These are phyloP conservation scores for Setipinna tenuifilis DNA, from an alignment of 2,797 vertebrate species.

Conservation along the genomic window DNA sequence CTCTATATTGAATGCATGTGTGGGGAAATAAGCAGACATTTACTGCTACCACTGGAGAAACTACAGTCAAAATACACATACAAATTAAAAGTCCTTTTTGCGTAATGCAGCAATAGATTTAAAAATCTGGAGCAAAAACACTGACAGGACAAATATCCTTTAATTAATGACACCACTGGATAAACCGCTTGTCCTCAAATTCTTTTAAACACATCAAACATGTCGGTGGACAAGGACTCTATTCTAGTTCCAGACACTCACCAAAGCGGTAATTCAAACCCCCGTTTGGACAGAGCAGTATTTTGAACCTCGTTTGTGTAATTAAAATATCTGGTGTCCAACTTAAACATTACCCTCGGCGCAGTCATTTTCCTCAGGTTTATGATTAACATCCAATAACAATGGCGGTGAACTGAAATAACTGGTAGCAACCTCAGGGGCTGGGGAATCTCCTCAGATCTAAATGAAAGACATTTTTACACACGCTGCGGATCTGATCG, in stretches of 20 bases:
- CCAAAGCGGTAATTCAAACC: constrained; percentile 24
- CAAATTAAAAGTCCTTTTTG: constrained; percentile 22
- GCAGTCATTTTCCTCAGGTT: constrained; percentile 32
- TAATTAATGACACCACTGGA: constrained; percentile 44
- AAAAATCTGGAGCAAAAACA: constrained; percentile 30
- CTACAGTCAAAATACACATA: background rate
- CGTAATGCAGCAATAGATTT: constrained; percentile 5
- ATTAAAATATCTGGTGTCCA: constrained; percentile 48
- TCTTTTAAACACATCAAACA: constrained; percentile 40
- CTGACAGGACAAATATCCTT: constrained; percentile 40
- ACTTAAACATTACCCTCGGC: constrained; percentile 33
- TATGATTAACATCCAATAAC: constrained; percentile 36
- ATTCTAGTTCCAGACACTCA: constrained; percentile 37
- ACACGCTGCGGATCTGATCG: constrained; percentile 13
- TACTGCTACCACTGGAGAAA: background rate
- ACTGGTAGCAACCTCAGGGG: constrained; percentile 27
- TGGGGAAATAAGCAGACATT: background rate
- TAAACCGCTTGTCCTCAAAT: constrained; percentile 37
- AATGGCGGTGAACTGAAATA: constrained; percentile 44
- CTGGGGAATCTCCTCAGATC: constrained; percentile 14
- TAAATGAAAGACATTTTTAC: constrained; percentile 48
- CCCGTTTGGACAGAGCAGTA: constrained; percentile 23
- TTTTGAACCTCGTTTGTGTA: constrained; percentile 45
- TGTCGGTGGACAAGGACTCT: constrained; percentile 36
- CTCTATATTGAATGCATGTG: background rate